These are phyloP conservation scores for Mionectes macconnelli DNA, from an alignment of 2,113 vertebrate genomes.

Conservation along the genomic window DNA sequence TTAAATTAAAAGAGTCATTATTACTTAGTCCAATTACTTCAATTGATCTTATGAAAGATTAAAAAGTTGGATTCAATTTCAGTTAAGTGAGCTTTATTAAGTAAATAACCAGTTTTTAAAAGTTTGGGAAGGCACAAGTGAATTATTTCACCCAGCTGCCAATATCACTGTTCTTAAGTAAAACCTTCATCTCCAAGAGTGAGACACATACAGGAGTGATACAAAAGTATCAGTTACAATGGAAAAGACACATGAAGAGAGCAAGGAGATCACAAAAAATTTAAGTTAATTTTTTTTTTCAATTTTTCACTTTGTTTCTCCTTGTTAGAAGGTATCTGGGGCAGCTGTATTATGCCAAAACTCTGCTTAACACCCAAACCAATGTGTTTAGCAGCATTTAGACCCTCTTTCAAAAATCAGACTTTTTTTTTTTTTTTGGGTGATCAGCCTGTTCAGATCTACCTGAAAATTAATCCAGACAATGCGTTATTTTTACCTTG, in stretches of 20 bases:
- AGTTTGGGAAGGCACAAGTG: not conserved
- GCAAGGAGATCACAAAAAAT: not conserved
- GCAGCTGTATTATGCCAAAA: not conserved
- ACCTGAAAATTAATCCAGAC: not conserved
- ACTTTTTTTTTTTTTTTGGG: not conserved
- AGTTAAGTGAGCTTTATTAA: not conserved
- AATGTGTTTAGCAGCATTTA: not conserved
- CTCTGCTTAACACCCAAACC: not conserved
- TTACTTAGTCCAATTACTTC: conserved; percentile 8
- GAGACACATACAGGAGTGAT: not conserved
- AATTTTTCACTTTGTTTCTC: not conserved
- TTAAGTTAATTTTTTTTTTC: not conserved
- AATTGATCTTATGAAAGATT: not conserved
- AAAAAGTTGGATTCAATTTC: not conserved
- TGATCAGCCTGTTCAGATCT: not conserved
- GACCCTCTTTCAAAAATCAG: not conserved
- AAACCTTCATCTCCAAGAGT: not conserved
- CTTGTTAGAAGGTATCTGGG: not conserved
- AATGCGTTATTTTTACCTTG: not conserved
- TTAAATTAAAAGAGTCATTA: conserved; percentile 25
- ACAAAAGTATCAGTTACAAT: not conserved
- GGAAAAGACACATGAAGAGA: not conserved
- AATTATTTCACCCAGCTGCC: not conserved
- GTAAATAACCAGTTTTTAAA: not conserved
- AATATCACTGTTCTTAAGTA: not conserved